phyloP scores from a whole-genome alignment of 2,797 vertebrate genomes.

The Catostomus latipinnis region DNA sequence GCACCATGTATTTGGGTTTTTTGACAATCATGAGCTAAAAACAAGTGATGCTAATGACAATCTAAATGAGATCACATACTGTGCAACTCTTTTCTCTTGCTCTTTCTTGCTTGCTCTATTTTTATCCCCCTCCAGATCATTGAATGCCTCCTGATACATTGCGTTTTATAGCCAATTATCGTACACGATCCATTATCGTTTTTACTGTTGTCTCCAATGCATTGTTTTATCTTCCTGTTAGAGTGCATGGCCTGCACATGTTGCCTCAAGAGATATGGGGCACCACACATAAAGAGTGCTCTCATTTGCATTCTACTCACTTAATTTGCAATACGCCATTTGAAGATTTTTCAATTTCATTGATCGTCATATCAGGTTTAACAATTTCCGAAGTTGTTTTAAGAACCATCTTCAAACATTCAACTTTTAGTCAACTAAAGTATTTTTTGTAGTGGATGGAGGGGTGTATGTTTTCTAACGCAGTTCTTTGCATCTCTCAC shows the following conservation, averaged over 20 bases:
- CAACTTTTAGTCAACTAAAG: neutral
- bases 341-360: neutral
- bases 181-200: slow-evolving; percentile 80
- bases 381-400: neutral
- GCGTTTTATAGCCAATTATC: slow-evolving; percentile 84
- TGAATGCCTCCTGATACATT: slow-evolving; percentile 77
- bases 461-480: slow-evolving; percentile 19
- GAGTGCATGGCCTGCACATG: slow-evolving; percentile 60
- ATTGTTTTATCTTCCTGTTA: slow-evolving; percentile 78
- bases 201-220: slow-evolving; percentile 78
- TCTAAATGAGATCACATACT: slow-evolving; percentile 70
- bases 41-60: slow-evolving; percentile 76
- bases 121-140: slow-evolving; percentile 70
- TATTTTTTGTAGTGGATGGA: neutral
- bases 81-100: slow-evolving; percentile 13
- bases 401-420: neutral
- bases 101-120: neutral
- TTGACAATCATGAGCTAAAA: slow-evolving; percentile 74
- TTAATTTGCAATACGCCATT: slow-evolving; percentile 11
- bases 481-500: neutral
- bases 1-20: slow-evolving; percentile 76
- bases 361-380: neutral
- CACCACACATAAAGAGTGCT: slow-evolving; percentile 68
- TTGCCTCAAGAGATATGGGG: slow-evolving; percentile 46
- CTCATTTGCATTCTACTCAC: slow-evolving; percentile 14